Conservation (phyloP, 1,140 invertebrate genomes). For the Ceratitis capitata region DNA sequence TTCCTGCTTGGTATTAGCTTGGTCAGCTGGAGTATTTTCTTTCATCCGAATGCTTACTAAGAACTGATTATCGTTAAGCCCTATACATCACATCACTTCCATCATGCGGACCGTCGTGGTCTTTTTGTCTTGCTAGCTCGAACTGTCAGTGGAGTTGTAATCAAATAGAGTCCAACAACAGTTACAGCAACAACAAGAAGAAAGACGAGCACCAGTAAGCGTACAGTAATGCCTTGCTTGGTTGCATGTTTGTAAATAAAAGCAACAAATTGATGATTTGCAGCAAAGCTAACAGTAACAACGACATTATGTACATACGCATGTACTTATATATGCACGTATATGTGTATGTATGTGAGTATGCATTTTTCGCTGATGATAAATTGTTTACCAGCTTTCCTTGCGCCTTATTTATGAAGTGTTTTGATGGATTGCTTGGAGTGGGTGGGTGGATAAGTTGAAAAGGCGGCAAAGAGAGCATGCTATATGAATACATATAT, state of each 20-base stretch:
- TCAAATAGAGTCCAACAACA: not conserved
- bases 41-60: no score
- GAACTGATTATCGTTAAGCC: not conserved
- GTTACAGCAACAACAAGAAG: not conserved
- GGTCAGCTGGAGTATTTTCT: no score
- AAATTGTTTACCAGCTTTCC: slow-evolving; percentile 21
- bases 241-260: not conserved
- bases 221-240: not conserved
- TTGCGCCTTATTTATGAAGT: slow-evolving; percentile 16
- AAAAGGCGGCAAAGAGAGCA: not conserved
- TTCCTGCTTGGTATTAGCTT: no score
- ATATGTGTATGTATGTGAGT: slow-evolving; percentile 23
- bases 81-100: not conserved
- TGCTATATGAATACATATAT: not conserved
- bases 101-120: not conserved
- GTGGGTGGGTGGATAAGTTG: not conserved
- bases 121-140: not conserved
- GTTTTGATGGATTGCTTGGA: slow-evolving; percentile 3
- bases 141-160: not conserved
- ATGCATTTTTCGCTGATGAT: slow-evolving; percentile 10
- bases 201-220: not conserved
- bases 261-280: slow-evolving; percentile 25
- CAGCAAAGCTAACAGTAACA: not conserved
- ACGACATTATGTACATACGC: not conserved
- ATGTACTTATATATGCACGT: no score